Evolutionary conservation across 2,797 vertebrate genomes (phyloP).

Genomic region (Clarias platycephalus): DNA sequence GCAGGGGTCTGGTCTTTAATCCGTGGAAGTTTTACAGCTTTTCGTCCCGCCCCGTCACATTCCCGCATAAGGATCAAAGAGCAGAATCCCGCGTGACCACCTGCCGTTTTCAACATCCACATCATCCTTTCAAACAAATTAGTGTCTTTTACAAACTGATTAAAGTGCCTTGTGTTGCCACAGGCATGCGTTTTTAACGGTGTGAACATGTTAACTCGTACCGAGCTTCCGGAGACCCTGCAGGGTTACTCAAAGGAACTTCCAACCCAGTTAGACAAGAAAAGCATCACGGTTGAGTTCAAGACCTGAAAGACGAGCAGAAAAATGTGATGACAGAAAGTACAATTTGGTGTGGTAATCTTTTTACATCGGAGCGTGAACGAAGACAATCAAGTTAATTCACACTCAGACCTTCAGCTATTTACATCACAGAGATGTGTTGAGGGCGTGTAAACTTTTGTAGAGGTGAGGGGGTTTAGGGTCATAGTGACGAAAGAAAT

Average conservation of each 20-base stretch:
- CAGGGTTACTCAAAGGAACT: not conserved
- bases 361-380: not conserved
- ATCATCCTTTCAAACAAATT: not conserved
- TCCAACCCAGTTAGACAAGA: not conserved
- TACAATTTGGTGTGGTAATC: not conserved
- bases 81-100: not conserved
- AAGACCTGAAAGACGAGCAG: not conserved
- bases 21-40: conserved; percentile 33
- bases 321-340: not conserved
- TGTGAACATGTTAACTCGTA: not conserved
- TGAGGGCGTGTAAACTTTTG: not conserved
- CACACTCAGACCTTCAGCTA: not conserved
- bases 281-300: too few species aligned
- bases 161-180: not conserved
- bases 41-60: conserved; percentile 32
- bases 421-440: not conserved
- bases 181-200: too few species aligned
- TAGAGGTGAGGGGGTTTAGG: not conserved
- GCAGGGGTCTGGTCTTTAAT: not conserved
- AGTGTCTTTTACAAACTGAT: not conserved
- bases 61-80: conserved; percentile 29
- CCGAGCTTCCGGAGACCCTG: not conserved
- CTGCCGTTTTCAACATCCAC: not conserved
- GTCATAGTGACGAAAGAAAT: too few species aligned
- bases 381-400: not conserved